These are phyloP conservation scores for Drosophila baimaii DNA, from an alignment of 1,140 invertebrate species.

Conservation along the genomic window DNA sequence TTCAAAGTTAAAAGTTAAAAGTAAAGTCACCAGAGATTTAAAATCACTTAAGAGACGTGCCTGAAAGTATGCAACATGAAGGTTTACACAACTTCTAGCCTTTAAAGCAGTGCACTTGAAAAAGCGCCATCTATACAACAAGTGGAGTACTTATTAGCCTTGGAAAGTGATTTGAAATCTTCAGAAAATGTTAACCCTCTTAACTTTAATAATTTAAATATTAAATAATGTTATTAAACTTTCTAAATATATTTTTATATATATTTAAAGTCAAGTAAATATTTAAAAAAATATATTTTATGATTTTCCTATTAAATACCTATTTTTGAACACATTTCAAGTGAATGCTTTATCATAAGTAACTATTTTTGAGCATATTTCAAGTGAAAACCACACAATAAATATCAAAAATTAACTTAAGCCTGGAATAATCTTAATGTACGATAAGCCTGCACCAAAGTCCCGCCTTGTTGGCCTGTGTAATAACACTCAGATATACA, in stretches of 20 bases:
- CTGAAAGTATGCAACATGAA: neutral
- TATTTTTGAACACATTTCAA: too few relatives aligned
- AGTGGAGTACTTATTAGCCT: too few relatives aligned
- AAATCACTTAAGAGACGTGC: neutral
- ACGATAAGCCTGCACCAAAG: neutral
- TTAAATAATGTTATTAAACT: neutral
- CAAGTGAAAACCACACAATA: neutral
- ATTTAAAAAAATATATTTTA: too few relatives aligned
- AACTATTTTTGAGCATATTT: neutral
- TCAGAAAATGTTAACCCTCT: neutral
- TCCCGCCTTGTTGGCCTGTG: conserved; percentile 1
- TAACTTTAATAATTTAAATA: neutral
- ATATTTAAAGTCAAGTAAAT: neutral
- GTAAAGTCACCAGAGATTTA: neutral
- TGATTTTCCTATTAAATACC: too few relatives aligned
- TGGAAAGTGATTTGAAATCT: neutral
- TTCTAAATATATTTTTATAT: neutral
- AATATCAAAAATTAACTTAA: neutral
- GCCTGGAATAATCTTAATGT: neutral
- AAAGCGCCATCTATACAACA: too few relatives aligned
- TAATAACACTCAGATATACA: conserved; percentile 18
- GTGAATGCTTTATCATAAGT: neutral
- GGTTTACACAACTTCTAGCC: neutral
- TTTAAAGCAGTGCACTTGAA: neutral
- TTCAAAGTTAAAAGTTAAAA: too few relatives aligned